These are phyloP conservation scores for Nothobranchius furzeri DNA, from an alignment of 2,113 vertebrate species.

Conservation along the genomic window DNA sequence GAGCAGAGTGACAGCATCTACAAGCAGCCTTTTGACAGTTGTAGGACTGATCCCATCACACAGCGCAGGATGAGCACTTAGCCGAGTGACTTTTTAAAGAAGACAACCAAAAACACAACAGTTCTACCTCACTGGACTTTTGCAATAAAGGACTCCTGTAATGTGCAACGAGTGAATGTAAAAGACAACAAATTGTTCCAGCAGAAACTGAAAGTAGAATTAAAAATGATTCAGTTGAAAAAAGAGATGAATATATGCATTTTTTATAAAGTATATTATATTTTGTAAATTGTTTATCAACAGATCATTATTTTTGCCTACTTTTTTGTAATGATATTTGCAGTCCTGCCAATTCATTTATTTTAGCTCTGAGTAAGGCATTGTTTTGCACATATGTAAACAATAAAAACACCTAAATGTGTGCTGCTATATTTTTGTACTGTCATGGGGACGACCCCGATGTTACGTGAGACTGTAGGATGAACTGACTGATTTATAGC, in stretches of 20 bases:
- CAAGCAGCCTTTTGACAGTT: conserved; percentile 79
- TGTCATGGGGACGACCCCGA: too few relatives aligned
- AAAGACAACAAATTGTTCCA: conserved; percentile 47
- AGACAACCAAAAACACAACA: conserved; percentile 68
- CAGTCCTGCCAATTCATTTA: conserved; percentile 64
- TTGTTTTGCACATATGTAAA: conserved; percentile 78
- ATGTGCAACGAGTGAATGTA: conserved; percentile 79
- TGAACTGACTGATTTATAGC: too few relatives aligned
- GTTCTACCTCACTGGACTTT: conserved; percentile 89
- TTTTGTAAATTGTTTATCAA: conserved; percentile 94
- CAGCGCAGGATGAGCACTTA: conserved; percentile 81
- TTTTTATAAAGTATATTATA: conserved; percentile 85
- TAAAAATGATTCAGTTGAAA: conserved; percentile 47
- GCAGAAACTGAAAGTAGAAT: conserved; percentile 30
- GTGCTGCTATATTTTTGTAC: conserved; percentile 52
- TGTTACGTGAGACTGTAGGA: too few relatives aligned
- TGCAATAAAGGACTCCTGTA: conserved; percentile 62
- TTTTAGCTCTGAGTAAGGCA: conserved; percentile 74
- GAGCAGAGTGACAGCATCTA: conserved; percentile 73
- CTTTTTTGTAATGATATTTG: conserved; percentile 59
- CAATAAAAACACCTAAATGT: conserved; percentile 63
- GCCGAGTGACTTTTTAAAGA: conserved; percentile 61
- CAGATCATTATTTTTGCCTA: conserved; percentile 78
- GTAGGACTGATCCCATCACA: conserved; percentile 79
- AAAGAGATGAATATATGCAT: conserved; percentile 63